Percentiles rank a stretch among this genome's conserved stretches.
Conservation (phyloP, 2,797 vertebrate species). For the Pangasius sanitwongsei region DNA sequence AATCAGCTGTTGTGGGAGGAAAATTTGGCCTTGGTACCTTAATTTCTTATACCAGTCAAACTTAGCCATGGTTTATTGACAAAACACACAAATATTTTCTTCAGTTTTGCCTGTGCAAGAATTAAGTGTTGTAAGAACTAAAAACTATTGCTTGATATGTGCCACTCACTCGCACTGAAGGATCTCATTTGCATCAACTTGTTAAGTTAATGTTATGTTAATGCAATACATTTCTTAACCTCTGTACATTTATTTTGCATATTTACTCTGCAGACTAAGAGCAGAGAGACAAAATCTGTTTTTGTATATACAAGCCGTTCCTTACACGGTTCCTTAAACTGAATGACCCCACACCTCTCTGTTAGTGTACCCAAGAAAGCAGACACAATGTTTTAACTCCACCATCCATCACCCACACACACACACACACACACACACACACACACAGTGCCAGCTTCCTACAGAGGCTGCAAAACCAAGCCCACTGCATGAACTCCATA, state of each 20-base stretch:
- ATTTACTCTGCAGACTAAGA: neutral
- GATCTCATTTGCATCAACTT: neutral
- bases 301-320: neutral
- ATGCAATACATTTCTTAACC: constrained; percentile 1
- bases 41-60: constrained; percentile 34
- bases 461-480: constrained; percentile 49
- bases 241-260: constrained; percentile 8
- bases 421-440: neutral
- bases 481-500: constrained; percentile 45
- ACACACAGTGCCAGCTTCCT: constrained; percentile 22
- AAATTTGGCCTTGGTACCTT: constrained; percentile 23
- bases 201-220: too few relatives aligned
- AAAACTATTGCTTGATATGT: neutral
- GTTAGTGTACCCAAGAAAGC: constrained; percentile 20
- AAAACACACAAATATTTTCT: neutral
- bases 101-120: neutral
- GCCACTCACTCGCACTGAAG: neutral
- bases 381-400: constrained; percentile 15
- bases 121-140: neutral
- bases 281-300: neutral
- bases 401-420: constrained; percentile 22
- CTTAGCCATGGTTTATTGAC: constrained; percentile 1
- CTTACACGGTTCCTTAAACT: neutral
- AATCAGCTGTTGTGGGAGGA: constrained; percentile 41
- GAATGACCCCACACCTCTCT: constrained; percentile 26